Conservation (phyloP, 2,888 invertebrate genomes). For the Alitta virens region DNA sequence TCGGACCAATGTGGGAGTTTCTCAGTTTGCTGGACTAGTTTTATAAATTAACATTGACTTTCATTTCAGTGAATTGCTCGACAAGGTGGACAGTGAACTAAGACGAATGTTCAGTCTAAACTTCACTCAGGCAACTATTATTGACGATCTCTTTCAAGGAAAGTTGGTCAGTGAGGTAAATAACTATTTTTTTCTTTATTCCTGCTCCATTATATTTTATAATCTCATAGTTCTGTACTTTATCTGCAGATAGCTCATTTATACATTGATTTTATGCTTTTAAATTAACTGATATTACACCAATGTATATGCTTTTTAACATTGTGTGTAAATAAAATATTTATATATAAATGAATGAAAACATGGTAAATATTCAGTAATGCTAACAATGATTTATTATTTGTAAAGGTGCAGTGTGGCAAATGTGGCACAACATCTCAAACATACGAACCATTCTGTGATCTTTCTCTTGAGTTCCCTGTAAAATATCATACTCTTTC, state of each 20-base stretch:
- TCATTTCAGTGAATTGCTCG: slow-evolving; percentile 47
- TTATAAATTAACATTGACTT: no score
- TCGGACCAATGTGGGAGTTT: no score
- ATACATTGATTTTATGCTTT: no score
- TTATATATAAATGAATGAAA: no score
- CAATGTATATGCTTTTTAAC: no score
- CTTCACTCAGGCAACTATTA: background rate
- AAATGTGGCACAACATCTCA: slow-evolving; percentile 43
- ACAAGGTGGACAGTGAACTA: slow-evolving; percentile 48
- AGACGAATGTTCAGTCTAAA: background rate
- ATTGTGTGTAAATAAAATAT: no score
- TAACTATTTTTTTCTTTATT: no score
- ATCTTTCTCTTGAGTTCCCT: slow-evolving; percentile 55
- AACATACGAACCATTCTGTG: slow-evolving; percentile 50
- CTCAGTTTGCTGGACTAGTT: no score
- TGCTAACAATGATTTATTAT: no score
- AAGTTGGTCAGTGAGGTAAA: slow-evolving; percentile 45
- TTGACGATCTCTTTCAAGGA: slow-evolving; percentile 44
- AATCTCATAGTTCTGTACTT: background rate
- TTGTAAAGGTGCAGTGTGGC: slow-evolving; percentile 50
- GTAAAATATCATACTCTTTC: slow-evolving; percentile 37
- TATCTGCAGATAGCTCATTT: background rate
- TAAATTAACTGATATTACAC: no score
- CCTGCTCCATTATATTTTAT: background rate
- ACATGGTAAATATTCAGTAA: no score